Conservation (phyloP, 2,888 invertebrate species). For the Schizotus pectinicornis region DNA sequence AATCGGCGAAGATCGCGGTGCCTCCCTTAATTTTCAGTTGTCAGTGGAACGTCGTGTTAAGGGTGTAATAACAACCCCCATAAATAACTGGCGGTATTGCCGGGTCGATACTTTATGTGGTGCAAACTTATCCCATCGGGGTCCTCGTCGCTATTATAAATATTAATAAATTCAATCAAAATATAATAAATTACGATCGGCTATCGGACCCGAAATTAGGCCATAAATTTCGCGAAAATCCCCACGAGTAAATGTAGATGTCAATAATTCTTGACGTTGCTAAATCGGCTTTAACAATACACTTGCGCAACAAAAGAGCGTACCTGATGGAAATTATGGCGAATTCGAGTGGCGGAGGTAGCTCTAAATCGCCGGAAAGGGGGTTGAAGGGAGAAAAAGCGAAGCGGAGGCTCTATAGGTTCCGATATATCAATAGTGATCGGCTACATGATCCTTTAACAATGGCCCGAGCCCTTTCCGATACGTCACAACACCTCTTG, state of each 20-base stretch:
- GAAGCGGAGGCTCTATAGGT: slow-evolving; percentile 33
- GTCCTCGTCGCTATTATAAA: slow-evolving; percentile 1
- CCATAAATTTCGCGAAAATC: slow-evolving; percentile 39
- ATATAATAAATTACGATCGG: slow-evolving; percentile 28
- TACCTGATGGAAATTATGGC: slow-evolving; percentile 27
- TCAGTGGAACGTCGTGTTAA: too few species aligned
- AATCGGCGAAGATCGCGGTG: too few species aligned
- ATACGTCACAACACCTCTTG: slow-evolving; percentile 56
- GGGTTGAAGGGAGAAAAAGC: neutral
- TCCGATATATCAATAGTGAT: slow-evolving; percentile 52
- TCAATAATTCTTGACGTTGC: slow-evolving; percentile 43
- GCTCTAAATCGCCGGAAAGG: neutral
- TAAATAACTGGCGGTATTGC: slow-evolving; percentile 8
- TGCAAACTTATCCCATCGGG: slow-evolving; percentile 14
- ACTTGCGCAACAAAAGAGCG: slow-evolving; percentile 40
- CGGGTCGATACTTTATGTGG: slow-evolving; percentile 20
- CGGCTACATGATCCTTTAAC: slow-evolving; percentile 48
- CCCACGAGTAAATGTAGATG: slow-evolving; percentile 38
- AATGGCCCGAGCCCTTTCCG: slow-evolving; percentile 46
- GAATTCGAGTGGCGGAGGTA: neutral
- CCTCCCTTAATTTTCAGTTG: too few species aligned
- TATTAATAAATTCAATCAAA: slow-evolving; percentile 25
- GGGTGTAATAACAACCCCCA: neutral
- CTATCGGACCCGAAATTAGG: neutral
- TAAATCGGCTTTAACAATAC: slow-evolving; percentile 43